Conservation (phyloP, 1,140 invertebrate genomes). For the Neodiprion virginianus region DNA sequence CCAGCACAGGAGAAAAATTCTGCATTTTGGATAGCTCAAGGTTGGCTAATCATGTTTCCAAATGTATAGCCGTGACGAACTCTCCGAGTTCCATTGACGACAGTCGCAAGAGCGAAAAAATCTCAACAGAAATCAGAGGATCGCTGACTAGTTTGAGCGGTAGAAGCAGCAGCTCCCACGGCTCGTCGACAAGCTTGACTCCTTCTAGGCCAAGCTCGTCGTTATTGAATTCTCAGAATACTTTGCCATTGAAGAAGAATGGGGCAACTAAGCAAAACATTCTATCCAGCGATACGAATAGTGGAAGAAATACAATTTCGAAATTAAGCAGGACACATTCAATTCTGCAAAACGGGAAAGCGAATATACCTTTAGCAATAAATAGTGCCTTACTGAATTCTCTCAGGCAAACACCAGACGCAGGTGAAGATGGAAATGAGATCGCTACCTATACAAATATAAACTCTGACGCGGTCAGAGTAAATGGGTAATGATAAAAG, state of each 20-base stretch:
- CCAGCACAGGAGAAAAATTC: slow-evolving; percentile 48
- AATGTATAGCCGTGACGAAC: slow-evolving; percentile 36
- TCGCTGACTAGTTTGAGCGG: slow-evolving; percentile 45
- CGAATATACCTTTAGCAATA: slow-evolving; percentile 57
- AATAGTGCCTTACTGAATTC: slow-evolving; percentile 54
- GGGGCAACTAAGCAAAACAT: slow-evolving; percentile 15
- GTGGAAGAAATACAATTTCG: slow-evolving; percentile 33
- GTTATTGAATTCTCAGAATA: slow-evolving; percentile 46
- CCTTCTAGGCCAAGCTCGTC: slow-evolving; percentile 49
- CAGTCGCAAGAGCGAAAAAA: slow-evolving; percentile 41
- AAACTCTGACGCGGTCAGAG: slow-evolving; percentile 46
- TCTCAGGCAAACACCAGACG: slow-evolving; percentile 46
- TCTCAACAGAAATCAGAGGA: slow-evolving; percentile 34
- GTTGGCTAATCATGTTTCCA: slow-evolving; percentile 31
- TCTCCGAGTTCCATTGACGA: slow-evolving; percentile 49
- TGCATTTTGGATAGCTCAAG: slow-evolving; percentile 47
- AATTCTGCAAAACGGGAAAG: slow-evolving; percentile 48
- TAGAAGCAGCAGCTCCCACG: slow-evolving; percentile 43
- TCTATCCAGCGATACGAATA: slow-evolving; percentile 16
- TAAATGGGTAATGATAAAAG: slow-evolving; percentile 42
- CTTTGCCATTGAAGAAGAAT: slow-evolving; percentile 36
- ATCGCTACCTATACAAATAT: slow-evolving; percentile 55
- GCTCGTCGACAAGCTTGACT: slow-evolving; percentile 42
- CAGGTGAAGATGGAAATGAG: slow-evolving; percentile 39
- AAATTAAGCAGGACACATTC: slow-evolving; percentile 48